Conservation (phyloP, 35 echinoderm and acorn worm genomes). For the Amphiura filiformis region DNA sequence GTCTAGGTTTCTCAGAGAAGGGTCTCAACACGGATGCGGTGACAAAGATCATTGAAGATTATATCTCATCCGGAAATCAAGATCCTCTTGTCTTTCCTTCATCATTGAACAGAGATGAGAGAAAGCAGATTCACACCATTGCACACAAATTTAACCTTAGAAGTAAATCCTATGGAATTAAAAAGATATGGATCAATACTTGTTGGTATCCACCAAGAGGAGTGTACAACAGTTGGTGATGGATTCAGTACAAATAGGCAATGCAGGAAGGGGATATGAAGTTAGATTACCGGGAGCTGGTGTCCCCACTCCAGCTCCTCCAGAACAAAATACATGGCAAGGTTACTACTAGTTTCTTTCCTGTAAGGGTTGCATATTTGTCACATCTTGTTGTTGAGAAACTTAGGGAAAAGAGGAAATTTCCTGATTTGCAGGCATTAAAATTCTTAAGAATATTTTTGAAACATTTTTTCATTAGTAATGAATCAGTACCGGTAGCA, state of each 20-base stretch:
- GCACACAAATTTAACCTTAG: slow-evolving; percentile 20
- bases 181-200: slow-evolving; percentile 4
- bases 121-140: slow-evolving; percentile 21
- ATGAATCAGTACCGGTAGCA: too few relatives aligned
- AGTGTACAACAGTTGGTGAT: slow-evolving; percentile 23
- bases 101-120: slow-evolving; percentile 22
- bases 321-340: too few relatives aligned
- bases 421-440: too few relatives aligned
- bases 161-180: slow-evolving; percentile 34
- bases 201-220: slow-evolving; percentile 12
- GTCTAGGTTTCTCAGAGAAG: slow-evolving; percentile 30
- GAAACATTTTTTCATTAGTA: too few relatives aligned
- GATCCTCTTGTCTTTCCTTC: slow-evolving; percentile 39
- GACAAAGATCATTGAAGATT: slow-evolving; percentile 19
- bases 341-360: too few relatives aligned
- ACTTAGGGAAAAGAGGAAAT: too few relatives aligned
- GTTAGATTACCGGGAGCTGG: not conserved
- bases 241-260: slow-evolving; percentile 28
- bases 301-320: too few relatives aligned
- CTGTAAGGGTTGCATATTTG: too few relatives aligned
- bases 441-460: too few relatives aligned
- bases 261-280: slow-evolving; percentile 31
- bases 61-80: not conserved
- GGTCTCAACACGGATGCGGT: slow-evolving; percentile 7
- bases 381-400: too few relatives aligned